These are phyloP conservation scores for Dynastes maya DNA, from an alignment of 2,888 invertebrate genomes.

Conservation along the genomic window DNA sequence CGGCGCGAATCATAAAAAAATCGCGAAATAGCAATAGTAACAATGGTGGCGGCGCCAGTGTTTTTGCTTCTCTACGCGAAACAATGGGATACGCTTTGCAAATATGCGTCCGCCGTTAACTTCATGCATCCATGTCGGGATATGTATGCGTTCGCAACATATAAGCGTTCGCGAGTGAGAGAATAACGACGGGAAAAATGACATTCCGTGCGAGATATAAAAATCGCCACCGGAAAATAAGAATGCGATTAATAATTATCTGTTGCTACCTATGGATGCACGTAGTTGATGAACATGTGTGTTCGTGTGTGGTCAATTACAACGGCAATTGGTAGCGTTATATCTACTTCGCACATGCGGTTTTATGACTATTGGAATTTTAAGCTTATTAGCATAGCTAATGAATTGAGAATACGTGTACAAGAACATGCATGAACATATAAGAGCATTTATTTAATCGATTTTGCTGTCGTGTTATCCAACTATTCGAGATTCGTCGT, in stretches of 20 bases:
- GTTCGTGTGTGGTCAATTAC: too few species aligned
- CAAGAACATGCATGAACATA: too few species aligned
- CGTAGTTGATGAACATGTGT: too few species aligned
- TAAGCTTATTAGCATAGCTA: too few species aligned
- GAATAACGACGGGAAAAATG: background rate
- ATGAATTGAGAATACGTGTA: too few species aligned
- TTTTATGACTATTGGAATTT: too few species aligned
- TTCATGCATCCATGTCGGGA: background rate
- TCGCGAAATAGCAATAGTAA: slow-evolving; percentile 2
- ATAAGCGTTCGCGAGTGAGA: background rate
- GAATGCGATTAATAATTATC: slow-evolving; percentile 10
- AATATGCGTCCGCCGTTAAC: background rate
- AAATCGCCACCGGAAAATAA: background rate
- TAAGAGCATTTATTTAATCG: too few species aligned
- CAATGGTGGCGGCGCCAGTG: slow-evolving; percentile 4
- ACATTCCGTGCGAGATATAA: background rate
- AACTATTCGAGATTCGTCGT: too few species aligned
- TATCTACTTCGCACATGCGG: too few species aligned
- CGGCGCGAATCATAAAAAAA: background rate
- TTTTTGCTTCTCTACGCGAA: slow-evolving; percentile 23
- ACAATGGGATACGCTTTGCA: slow-evolving; percentile 13
- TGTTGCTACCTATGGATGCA: background rate
- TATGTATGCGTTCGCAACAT: background rate
- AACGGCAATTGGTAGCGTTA: too few species aligned
- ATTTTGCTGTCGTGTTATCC: too few species aligned